A percentile compares a stretch with the other conserved stretches of the same genome.
These are phyloP conservation scores for Lepeophtheirus nordmannii DNA, from an alignment of 2,888 invertebrate species.

Conservation along the genomic window DNA sequence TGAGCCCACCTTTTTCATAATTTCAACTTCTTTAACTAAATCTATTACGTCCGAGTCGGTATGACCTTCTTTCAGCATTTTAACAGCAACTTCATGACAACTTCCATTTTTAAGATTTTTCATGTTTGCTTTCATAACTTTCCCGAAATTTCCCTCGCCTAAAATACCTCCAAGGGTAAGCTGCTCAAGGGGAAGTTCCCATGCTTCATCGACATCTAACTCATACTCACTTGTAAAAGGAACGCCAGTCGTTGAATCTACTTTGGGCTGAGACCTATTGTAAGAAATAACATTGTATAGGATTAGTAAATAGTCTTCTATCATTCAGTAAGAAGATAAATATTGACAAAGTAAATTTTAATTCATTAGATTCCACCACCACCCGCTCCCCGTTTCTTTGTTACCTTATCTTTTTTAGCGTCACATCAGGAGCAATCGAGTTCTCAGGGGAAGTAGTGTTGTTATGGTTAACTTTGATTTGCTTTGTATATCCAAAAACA, in stretches of 20 bases:
- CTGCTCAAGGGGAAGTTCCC: neutral
- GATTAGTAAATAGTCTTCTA: neutral
- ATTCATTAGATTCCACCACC: neutral
- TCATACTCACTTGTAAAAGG: neutral
- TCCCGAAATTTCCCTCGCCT: neutral
- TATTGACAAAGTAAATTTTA: neutral
- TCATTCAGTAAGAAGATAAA: neutral
- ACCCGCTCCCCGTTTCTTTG: too few species aligned
- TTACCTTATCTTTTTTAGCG: slow-evolving; percentile 8
- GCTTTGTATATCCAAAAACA: neutral
- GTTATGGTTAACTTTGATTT: slow-evolving; percentile 1
- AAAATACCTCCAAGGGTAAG: neutral
- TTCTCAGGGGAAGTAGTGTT: neutral
- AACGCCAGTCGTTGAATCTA: neutral
- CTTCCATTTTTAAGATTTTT: neutral
- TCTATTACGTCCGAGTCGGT: neutral
- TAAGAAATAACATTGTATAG: neutral
- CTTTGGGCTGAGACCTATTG: neutral
- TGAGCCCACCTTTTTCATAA: neutral
- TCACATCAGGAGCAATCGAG: neutral
- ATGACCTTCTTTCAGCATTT: neutral
- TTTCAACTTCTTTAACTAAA: neutral
- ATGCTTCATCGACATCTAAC: neutral
- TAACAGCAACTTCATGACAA: neutral
- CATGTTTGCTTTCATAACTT: neutral